Evolutionary conservation across 2,113 vertebrate genomes (phyloP).

Genomic region (Campylorhamphus procurvoides): DNA sequence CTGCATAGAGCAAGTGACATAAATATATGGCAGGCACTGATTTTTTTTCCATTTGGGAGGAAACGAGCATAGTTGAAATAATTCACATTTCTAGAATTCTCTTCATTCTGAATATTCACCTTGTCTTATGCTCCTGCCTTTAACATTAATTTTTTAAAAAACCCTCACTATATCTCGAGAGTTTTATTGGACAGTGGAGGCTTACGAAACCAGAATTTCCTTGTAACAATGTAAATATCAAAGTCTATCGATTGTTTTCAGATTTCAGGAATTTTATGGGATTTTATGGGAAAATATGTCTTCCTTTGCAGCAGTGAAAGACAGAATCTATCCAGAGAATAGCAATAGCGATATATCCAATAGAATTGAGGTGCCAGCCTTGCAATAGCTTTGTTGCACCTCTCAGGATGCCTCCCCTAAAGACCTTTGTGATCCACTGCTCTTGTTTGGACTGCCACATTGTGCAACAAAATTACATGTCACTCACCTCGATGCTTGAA

Average conservation of each 20-base stretch:
- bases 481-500: background rate
- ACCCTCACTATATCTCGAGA: background rate
- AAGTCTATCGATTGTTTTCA: background rate
- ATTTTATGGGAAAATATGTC: background rate
- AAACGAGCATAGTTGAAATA: background rate
- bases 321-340: background rate
- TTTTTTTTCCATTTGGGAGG: background rate
- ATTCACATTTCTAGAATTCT: background rate
- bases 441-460: background rate
- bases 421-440: background rate
- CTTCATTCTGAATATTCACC: background rate
- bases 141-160: background rate
- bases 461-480: background rate
- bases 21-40: background rate
- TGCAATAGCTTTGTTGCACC: background rate
- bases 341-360: background rate
- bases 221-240: background rate
- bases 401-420: background rate
- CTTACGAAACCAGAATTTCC: background rate
- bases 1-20: background rate
- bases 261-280: background rate
- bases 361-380: fast-evolving
- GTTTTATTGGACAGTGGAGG: background rate
- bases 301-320: background rate
- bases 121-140: background rate